Evolutionary conservation across 2,797 vertebrate species (phyloP).

Genomic region (Thamnophis elegans): DNA sequence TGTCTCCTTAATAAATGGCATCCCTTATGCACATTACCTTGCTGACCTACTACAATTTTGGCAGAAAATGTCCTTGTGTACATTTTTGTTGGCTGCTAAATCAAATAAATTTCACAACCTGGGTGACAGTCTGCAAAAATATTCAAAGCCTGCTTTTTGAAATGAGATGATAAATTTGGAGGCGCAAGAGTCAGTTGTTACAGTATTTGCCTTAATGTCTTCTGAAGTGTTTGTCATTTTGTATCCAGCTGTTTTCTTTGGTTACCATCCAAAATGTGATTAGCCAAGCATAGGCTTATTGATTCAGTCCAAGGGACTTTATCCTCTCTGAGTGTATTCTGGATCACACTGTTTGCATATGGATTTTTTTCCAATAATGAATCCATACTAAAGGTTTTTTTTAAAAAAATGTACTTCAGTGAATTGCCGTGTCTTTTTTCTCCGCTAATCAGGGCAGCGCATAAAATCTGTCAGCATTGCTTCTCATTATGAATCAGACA

Average conservation of each 20-base stretch:
- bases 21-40: neutral
- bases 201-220: neutral
- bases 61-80: neutral
- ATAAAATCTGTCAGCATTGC: neutral
- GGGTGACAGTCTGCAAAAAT: neutral
- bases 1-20: neutral
- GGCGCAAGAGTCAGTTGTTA: neutral
- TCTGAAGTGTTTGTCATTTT: neutral
- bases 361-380: slow-evolving; percentile 4
- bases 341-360: neutral
- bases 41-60: neutral
- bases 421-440: neutral
- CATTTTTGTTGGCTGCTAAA: neutral
- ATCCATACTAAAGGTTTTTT: neutral
- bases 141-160: neutral
- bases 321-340: neutral
- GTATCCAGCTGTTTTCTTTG: neutral
- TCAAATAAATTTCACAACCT: neutral
- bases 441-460: neutral
- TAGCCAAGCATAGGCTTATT: neutral
- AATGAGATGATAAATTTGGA: neutral
- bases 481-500: neutral
- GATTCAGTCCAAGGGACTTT: neutral
- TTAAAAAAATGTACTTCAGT: neutral
- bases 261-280: neutral